Percentiles rank a stretch among this genome's conserved stretches.
Evolutionary conservation across 2,797 vertebrate species (phyloP).

Genomic region (Sus cebifrons): DNA sequence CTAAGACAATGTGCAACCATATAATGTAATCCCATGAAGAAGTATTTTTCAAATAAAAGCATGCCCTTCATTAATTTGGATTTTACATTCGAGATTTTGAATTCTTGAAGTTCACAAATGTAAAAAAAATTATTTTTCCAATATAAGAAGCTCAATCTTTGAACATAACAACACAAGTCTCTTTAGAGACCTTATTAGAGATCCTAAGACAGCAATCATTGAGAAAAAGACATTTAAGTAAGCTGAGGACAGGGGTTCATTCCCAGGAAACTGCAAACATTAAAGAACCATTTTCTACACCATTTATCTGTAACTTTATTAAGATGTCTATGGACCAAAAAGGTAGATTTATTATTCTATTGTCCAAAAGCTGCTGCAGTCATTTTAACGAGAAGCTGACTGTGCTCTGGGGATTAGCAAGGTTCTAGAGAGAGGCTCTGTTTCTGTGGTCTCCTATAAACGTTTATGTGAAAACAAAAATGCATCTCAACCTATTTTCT

Average conservation of each 20-base stretch:
- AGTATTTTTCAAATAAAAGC: constrained; percentile 36
- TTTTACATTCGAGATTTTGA: constrained; percentile 22
- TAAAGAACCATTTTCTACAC: constrained; percentile 12
- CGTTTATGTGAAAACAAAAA: neutral
- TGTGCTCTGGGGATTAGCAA: neutral
- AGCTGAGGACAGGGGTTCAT: neutral
- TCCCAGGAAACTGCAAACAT: neutral
- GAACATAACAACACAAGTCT: neutral
- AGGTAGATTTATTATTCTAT: neutral
- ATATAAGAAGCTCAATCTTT: neutral
- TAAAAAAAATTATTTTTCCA: constrained; percentile 17
- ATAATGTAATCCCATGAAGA: neutral
- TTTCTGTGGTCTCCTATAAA: constrained; percentile 49
- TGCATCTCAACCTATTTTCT: neutral
- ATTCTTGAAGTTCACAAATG: neutral
- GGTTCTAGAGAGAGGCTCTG: neutral
- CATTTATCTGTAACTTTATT: neutral
- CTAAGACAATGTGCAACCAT: neutral
- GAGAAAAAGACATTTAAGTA: neutral
- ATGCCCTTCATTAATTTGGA: neutral
- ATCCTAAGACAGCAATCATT: neutral
- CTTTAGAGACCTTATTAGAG: constrained; percentile 22
- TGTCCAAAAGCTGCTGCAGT: neutral
- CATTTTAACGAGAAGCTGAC: neutral
- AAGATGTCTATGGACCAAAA: neutral